phyloP scores from a whole-genome alignment of 2,797 vertebrate genomes.

The Tiaroga cobitis region DNA sequence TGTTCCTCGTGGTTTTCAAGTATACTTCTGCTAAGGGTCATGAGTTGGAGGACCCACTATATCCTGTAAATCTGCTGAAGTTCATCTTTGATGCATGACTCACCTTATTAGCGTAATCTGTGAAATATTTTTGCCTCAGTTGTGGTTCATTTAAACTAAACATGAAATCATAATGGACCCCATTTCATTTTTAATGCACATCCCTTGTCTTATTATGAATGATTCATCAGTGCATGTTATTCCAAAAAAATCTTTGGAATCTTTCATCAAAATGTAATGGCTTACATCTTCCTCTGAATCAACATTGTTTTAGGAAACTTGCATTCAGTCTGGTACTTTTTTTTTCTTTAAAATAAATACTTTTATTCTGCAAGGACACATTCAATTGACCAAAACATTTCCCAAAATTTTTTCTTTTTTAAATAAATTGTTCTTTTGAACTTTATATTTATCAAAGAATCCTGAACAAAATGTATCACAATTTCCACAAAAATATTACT shows the following conservation, averaged over 20 bases:
- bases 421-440: neutral
- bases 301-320: neutral
- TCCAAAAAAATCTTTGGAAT: neutral
- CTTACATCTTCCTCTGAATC: neutral
- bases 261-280: neutral
- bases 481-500: neutral
- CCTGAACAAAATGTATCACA: neutral
- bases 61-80: neutral
- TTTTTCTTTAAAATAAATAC: neutral
- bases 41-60: neutral
- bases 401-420: too few relatives aligned
- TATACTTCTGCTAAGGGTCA: neutral
- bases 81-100: neutral
- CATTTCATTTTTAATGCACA: neutral
- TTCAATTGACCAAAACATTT: neutral
- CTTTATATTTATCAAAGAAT: neutral
- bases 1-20: neutral
- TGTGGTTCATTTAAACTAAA: neutral
- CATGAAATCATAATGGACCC: neutral
- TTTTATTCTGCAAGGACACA: neutral
- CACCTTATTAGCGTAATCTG: neutral
- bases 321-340: neutral
- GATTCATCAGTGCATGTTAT: constrained; percentile 10
- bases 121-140: neutral
- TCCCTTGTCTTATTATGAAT: neutral